These are phyloP conservation scores for Trididemnum nubilum DNA, from an alignment of 23 tunicate genomes.

Conservation along the genomic window DNA sequence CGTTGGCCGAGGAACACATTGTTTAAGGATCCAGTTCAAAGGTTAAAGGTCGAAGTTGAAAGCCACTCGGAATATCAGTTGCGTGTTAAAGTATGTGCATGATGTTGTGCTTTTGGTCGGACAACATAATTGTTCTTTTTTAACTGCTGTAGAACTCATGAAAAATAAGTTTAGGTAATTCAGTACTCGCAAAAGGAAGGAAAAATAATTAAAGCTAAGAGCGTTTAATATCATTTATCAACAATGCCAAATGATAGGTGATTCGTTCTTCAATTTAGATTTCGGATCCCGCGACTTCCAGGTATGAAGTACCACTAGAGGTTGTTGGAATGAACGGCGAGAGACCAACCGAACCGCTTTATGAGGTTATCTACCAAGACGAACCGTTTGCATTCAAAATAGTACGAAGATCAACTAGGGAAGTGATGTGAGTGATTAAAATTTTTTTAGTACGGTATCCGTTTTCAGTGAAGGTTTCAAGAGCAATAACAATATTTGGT, in stretches of 20 bases:
- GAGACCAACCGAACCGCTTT: constrained; percentile 41
- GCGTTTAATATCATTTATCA: too few species aligned
- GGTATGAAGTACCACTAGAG: constrained; percentile 71
- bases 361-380: constrained; percentile 57
- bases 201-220: too few species aligned
- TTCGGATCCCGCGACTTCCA: constrained; percentile 25
- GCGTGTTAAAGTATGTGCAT: constrained; percentile 35
- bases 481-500: background rate
- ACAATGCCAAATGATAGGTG: too few species aligned
- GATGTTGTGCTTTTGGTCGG: too few species aligned
- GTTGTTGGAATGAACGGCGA: constrained; percentile 10
- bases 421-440: constrained; percentile 53
- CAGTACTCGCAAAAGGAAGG: too few species aligned
- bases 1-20: background rate
- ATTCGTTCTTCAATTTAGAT: constrained; percentile 34
- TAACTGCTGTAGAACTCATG: background rate
- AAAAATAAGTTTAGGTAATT: too few species aligned
- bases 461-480: background rate
- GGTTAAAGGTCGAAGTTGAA: constrained; percentile 54
- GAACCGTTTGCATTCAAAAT: constrained; percentile 63
- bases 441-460: background rate
- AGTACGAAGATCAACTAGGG: constrained; percentile 43
- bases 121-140: too few species aligned
- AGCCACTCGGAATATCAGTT: constrained; percentile 47
- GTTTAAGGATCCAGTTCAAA: constrained; percentile 35